Base-by-base conservation (phyloP, 92 coral and sea anemone species). In the Micromussa lordhowensis region DNA sequence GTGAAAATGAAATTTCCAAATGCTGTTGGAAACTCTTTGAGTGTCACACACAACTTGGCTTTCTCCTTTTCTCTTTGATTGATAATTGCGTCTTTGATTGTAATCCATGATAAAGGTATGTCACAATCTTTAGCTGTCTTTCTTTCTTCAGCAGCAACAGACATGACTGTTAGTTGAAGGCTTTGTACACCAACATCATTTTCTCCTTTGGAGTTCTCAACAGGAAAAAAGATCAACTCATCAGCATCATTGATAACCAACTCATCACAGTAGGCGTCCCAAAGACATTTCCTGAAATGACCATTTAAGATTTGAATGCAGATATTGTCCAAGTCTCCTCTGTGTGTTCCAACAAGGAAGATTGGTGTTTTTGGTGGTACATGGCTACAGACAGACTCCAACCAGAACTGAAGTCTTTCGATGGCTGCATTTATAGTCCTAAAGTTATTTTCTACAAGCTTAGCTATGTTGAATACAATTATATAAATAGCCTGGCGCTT, bases 291-390 rank as follows among this genome's bases (percentile, higher is more conserved):
- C 32, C 26, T 74, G 2, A 92, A 44, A 40, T 69, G 72, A 26
- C 32, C 35, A 77, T 89, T n/a, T 10, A 92, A 12, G 1, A 18
- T 54, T 59, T 54, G 51, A 0, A 77, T 40, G 69, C 31, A 16
- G 1, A 16, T n/a, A 1, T 75, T 53, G 16, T 78, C 36, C 51
- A 84, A 34, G 59, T 36, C 36, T 44, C 86, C 95, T 26, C 87
- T 80, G 82, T 92, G 95, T 21, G 93, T 90, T 6, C 93, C 95
- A 92, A 92, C 89, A 53, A 92, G 88, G 21, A 92, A 69, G 49
- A 92, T 82, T 24, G 91, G 95, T 16, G 88, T 32, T 24, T 54
- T 38, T 16, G 66, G 38, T 18, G 83, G 86, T 0, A 92, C 87
- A 82, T 83, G 88, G 75, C 91, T 80, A 49, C 85, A 58, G 26